Evolutionary conservation across 2,888 invertebrate genomes (phyloP), one percentile per base, ranked within the genome.

Genomic region (Conistra vaccinii): DNA sequence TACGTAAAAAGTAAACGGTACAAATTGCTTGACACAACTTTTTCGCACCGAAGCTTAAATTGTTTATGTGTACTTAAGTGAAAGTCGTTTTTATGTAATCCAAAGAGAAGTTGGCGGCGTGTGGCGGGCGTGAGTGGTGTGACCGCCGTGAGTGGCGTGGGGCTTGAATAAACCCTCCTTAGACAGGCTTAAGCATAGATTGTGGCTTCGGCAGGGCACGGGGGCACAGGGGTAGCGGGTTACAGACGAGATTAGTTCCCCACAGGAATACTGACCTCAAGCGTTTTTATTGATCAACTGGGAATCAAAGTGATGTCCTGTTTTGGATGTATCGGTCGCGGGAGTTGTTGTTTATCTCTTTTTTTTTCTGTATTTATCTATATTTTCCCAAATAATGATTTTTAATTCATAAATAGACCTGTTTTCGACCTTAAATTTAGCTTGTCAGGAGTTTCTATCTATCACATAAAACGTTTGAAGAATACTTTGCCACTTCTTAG

Each of bases 11-110:
- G 61, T 73, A 84, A 84, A 84, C 76, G 69, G 67, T 65, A 77
- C 85, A 81, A 83, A 83, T 85, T 58, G 71, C 78, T 73, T 77
- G 70, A 73, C 69, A 78, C 76, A 85, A 87, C 70, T 78, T 84
- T 79, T 86, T 76, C 71, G 58, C 76, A 73, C 51, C 55, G 48
- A 66, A 76, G 76, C 82, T 76, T 81, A 86, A 82, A 84, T 78
- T 82, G 85, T 86, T 82, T 79, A 77, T 76, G 74, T 79, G 73
- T 79, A 69, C 80, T 76, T 84, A 83, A 75, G 79, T 84, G 68
- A 67, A 80, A 76, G 68, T 82, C 78, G 65, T 83, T 88, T 86
- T 81, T 86, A 81, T 86, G 75, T 86, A 85, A 88, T 80, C 80
- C 79, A 61, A 60, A 74, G 86, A 66, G 69, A 74, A 73, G 78